Evolutionary conservation across 1,140 invertebrate genomes (phyloP).

Genomic region (Caenorhabditis elegans): WBcel235 BX284604.4:9948001-9948500

Average conservation of each 20-base stretch:
- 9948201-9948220: background rate
- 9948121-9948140: background rate
- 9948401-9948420: too few relatives aligned
- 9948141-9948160: conserved; percentile 1
- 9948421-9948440: too few relatives aligned
- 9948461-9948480: too few relatives aligned
- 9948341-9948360: conserved; percentile 12
- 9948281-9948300: conserved; percentile 7
- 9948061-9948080: background rate
- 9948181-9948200: conserved; percentile 19
- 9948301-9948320: background rate
- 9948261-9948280: conserved; percentile 33
- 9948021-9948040: conserved; percentile 6
- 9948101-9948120: background rate
- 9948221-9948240: conserved; percentile 19
- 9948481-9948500: too few relatives aligned
- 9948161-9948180: background rate
- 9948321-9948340: background rate
- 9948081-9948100: background rate
- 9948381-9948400: background rate
- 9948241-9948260: background rate
- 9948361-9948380: conserved; percentile 11
- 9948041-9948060: background rate
- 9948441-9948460: too few relatives aligned
- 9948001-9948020: background rate